Conservation (phyloP, 2,797 vertebrate species). For the Cossypha polioptera region DNA sequence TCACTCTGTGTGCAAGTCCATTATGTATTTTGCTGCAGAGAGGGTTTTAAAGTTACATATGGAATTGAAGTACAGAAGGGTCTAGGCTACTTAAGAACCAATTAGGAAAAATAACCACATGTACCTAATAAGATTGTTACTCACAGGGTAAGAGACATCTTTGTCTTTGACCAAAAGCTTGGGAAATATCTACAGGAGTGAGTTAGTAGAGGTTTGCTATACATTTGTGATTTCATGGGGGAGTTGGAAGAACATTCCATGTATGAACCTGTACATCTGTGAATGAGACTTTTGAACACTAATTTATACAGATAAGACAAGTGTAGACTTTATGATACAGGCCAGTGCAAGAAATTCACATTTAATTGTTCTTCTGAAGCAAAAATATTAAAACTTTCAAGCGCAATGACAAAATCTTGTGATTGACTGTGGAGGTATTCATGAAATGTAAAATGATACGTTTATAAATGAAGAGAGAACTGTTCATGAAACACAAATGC, state of each 20-base stretch:
- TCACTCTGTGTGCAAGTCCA: background rate
- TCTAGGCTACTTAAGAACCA: background rate
- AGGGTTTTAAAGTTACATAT: background rate
- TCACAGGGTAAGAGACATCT: rapidly evolving
- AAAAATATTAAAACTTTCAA: background rate
- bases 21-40: background rate
- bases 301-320: background rate
- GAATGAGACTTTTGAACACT: background rate
- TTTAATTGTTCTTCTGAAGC: background rate
- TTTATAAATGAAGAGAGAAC: background rate
- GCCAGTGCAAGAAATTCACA: background rate
- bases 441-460: background rate
- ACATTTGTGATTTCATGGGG: background rate
- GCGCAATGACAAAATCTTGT: background rate
- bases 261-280: background rate
- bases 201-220: background rate
- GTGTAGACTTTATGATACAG: background rate
- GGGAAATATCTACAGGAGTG: background rate
- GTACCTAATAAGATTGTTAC: background rate
- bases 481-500: background rate
- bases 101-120: background rate
- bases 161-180: background rate
- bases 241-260: background rate
- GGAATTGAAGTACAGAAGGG: background rate
- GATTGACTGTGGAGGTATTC: background rate